Evolutionary conservation across 2,113 vertebrate genomes (phyloP).

Genomic region (Cynopterus brachyotis): DNA sequence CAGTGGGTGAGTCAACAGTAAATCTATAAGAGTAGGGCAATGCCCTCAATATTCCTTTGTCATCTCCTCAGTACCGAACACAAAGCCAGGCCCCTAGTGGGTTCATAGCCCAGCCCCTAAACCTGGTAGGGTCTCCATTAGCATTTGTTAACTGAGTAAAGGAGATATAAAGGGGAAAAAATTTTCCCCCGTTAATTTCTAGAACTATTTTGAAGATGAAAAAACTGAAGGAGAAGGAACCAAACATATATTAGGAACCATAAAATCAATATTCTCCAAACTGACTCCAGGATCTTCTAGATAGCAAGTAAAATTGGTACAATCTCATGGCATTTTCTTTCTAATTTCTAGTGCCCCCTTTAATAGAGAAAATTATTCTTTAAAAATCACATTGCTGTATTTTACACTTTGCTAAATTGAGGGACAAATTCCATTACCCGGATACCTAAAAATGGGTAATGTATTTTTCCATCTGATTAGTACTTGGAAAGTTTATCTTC

Average conservation of each 20-base stretch:
- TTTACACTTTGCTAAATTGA: not conserved
- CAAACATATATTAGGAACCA: not conserved
- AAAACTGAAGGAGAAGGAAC: not conserved
- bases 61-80: not conserved
- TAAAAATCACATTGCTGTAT: not conserved
- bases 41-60: not conserved
- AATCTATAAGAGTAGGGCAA: not conserved
- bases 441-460: not conserved
- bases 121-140: not conserved
- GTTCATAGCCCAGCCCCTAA: fast-evolving
- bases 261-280: not conserved
- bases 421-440: not conserved
- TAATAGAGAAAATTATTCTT: not conserved
- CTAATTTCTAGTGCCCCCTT: not conserved
- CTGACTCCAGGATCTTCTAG: not conserved
- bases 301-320: not conserved
- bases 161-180: not conserved
- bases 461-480: not conserved
- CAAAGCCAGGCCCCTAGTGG: fast-evolving
- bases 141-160: not conserved
- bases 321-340: not conserved
- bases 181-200: not conserved
- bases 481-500: not conserved
- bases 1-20: not conserved
- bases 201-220: not conserved